These are phyloP conservation scores for Psilopsiagon aymara DNA, from an alignment of 2,113 vertebrate genomes.

Conservation along the genomic window DNA sequence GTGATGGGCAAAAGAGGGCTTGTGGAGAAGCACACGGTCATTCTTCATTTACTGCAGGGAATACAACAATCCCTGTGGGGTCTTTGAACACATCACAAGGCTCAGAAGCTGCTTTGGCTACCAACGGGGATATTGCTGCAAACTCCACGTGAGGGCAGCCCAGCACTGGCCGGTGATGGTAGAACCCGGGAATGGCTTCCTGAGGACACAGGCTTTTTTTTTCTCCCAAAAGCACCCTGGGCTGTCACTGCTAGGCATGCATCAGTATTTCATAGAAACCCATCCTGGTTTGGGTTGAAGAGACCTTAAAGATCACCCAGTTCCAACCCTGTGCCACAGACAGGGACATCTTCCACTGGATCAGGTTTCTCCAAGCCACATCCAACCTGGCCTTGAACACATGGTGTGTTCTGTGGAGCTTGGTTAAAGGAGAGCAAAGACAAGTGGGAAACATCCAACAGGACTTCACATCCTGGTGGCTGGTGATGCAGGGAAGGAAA, in stretches of 20 bases:
- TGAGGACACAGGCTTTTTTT: fast-evolving
- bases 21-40: fast-evolving
- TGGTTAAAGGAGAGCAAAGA: neutral
- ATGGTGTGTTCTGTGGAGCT: neutral
- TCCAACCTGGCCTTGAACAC: neutral
- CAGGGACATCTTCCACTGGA: neutral
- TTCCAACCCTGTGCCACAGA: neutral
- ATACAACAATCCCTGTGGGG: fast-evolving
- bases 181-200: neutral
- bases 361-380: neutral
- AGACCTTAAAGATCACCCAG: neutral
- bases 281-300: neutral
- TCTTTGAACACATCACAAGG: fast-evolving
- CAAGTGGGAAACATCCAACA: neutral
- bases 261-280: neutral
- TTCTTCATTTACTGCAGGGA: fast-evolving
- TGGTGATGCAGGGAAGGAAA: neutral
- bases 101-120: neutral
- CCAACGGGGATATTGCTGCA: neutral
- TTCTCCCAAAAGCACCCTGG: neutral
- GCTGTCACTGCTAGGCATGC: neutral
- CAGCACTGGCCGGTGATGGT: neutral
- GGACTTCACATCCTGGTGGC: neutral
- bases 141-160: constrained; percentile 15
- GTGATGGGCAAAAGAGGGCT: neutral